These are phyloP conservation scores for Endotricha flammealis DNA, from an alignment of 2,888 invertebrate species.

Conservation along the genomic window DNA sequence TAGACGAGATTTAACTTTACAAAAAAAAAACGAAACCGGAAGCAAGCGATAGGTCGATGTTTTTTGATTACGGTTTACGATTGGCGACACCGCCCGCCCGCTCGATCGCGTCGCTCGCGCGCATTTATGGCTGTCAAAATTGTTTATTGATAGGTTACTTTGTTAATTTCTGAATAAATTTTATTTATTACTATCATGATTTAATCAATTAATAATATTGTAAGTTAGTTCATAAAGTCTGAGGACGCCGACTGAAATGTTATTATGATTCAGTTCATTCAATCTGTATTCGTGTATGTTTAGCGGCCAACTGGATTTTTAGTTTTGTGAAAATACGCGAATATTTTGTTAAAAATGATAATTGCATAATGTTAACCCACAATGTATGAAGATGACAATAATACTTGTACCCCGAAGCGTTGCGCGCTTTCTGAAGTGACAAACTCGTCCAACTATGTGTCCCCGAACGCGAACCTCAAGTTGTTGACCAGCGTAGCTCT, in stretches of 20 bases:
- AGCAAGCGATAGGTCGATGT: too few relatives aligned
- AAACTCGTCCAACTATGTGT: constrained; percentile 74
- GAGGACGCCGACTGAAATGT: constrained; percentile 1
- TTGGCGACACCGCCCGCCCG: too few relatives aligned
- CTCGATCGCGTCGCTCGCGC: constrained; percentile 47
- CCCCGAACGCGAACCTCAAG: constrained; percentile 83
- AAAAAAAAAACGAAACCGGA: too few relatives aligned
- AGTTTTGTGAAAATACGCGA: constrained; percentile 66
- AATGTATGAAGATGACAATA: constrained; percentile 75
- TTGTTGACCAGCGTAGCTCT: constrained; percentile 81
- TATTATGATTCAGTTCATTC: constrained; percentile 12
- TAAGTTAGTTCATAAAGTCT: background rate
- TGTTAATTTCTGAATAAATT: constrained; percentile 23
- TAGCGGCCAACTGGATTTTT: constrained; percentile 55
- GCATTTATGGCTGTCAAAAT: constrained; percentile 66
- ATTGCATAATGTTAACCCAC: constrained; percentile 71
- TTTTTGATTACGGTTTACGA: too few relatives aligned
- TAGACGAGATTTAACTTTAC: too few relatives aligned
- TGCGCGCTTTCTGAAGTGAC: constrained; percentile 76
- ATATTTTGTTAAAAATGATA: constrained; percentile 53
- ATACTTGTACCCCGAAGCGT: constrained; percentile 73
- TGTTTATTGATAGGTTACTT: constrained; percentile 67
- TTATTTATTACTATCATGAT: constrained; percentile 14
- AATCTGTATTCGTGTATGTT: constrained; percentile 23
- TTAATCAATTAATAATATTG: constrained; percentile 6